Evolutionary conservation across 2,888 invertebrate genomes (phyloP).

Genomic region (Iphiclides podalirius): DNA sequence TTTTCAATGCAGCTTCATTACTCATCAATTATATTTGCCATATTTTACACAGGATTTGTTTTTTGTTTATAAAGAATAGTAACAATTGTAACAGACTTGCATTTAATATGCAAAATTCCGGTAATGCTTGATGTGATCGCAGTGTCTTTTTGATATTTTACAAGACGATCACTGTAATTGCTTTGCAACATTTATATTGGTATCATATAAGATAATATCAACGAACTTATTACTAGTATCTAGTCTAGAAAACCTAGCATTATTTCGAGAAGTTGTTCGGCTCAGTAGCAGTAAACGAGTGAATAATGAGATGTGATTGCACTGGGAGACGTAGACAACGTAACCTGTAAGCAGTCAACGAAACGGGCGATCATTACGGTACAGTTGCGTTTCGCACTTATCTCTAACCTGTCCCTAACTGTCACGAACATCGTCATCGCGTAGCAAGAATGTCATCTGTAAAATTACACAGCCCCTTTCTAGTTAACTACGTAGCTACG

Average conservation of each 20-base stretch:
- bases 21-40: too few species aligned
- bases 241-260: background rate
- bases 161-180: too few species aligned
- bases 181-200: too few species aligned
- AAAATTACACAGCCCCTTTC: constrained; percentile 7
- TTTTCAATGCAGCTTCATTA: too few species aligned
- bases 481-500: background rate
- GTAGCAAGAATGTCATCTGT: constrained; percentile 7
- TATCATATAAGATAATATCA: too few species aligned
- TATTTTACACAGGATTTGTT: too few species aligned
- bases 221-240: too few species aligned
- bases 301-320: constrained; percentile 5
- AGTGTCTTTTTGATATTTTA: too few species aligned
- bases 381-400: constrained; percentile 53
- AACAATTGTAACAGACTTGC: too few species aligned
- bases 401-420: constrained; percentile 62
- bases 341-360: constrained; percentile 52
- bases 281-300: background rate
- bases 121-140: too few species aligned
- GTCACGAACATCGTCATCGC: constrained; percentile 40
- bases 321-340: constrained; percentile 23
- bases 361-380: constrained; percentile 55
- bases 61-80: too few species aligned
- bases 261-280: background rate
- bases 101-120: too few species aligned